phyloP scores from a whole-genome alignment of 2,797 vertebrate species.

The Lutjanus argentimaculatus region DNA sequence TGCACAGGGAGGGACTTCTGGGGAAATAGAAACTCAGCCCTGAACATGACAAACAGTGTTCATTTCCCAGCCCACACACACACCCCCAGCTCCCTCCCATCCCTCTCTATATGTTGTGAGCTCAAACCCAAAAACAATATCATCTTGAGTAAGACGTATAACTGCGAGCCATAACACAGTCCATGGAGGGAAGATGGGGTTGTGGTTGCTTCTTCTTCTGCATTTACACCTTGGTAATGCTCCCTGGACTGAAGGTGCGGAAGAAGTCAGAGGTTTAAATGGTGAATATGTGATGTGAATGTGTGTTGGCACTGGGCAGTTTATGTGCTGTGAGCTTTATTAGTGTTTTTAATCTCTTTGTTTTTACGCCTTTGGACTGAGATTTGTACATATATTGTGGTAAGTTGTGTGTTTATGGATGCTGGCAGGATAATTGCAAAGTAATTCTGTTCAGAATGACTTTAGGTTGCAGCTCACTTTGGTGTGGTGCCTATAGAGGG shows the following conservation, averaged over 20 bases:
- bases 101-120: slow-evolving; percentile 24
- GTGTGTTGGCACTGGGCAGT: no score
- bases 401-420: not conserved
- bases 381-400: not conserved
- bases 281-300: not conserved
- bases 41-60: not conserved
- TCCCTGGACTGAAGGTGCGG: not conserved
- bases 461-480: no score
- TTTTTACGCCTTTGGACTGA: not conserved
- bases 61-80: slow-evolving; percentile 14
- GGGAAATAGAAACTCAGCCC: slow-evolving; percentile 79
- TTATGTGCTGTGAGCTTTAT: not conserved
- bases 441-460: no score
- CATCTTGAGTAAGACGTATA: not conserved
- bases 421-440: no score
- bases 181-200: slow-evolving; percentile 48
- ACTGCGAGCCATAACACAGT: slow-evolving; percentile 12
- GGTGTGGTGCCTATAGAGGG: no score
- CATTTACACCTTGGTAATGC: slow-evolving; percentile 55
- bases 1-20: slow-evolving; percentile 77
- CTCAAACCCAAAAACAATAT: slow-evolving; percentile 7
- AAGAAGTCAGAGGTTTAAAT: not conserved
- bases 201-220: slow-evolving; percentile 52
- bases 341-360: not conserved
- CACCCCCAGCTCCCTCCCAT: slow-evolving; percentile 1